These are phyloP conservation scores for Yponomeuta cagnagella DNA, from an alignment of 2,888 invertebrate genomes.

Conservation along the genomic window DNA sequence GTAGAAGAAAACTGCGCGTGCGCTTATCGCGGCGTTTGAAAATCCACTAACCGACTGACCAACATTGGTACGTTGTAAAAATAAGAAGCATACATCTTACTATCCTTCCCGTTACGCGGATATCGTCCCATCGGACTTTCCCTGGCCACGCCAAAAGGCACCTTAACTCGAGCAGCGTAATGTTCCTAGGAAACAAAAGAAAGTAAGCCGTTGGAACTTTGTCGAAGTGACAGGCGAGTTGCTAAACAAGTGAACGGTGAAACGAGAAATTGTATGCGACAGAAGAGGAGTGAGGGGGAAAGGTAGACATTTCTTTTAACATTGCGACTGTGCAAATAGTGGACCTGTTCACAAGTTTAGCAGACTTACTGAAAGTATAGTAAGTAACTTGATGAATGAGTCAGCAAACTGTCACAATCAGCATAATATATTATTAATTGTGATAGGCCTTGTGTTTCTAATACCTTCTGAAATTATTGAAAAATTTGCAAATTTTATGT, in stretches of 20 bases:
- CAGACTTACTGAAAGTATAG: no score
- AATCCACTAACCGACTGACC: slow-evolving; percentile 75
- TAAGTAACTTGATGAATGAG: no score
- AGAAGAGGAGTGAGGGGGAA: slow-evolving; percentile 48
- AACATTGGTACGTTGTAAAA: slow-evolving; percentile 63
- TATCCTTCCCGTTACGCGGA: slow-evolving; percentile 30
- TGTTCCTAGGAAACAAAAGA: slow-evolving; percentile 20
- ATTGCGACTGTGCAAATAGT: slow-evolving; percentile 19
- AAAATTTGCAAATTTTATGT: no score
- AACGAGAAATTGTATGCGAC: slow-evolving; percentile 72
- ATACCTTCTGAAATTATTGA: no score
- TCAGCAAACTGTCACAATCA: no score
- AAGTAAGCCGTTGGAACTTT: slow-evolving; percentile 35
- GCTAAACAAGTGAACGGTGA: slow-evolving; percentile 76
- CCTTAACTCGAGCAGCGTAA: slow-evolving; percentile 21
- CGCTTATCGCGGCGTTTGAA: slow-evolving; percentile 37
- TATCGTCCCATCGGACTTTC: slow-evolving; percentile 41
- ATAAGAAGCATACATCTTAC: slow-evolving; percentile 74
- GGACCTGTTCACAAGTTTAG: not conserved
- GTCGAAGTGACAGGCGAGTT: slow-evolving; percentile 44
- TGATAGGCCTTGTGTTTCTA: no score
- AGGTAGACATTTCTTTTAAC: slow-evolving; percentile 53
- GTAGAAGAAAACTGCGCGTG: slow-evolving; percentile 31
- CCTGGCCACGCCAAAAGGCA: slow-evolving; percentile 23
- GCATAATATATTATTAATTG: no score